A percentile compares a stretch with the other conserved stretches of the same genome.
These are phyloP conservation scores for Agapornis canus DNA, from an alignment of 2,797 vertebrate species.

Conservation along the genomic window DNA sequence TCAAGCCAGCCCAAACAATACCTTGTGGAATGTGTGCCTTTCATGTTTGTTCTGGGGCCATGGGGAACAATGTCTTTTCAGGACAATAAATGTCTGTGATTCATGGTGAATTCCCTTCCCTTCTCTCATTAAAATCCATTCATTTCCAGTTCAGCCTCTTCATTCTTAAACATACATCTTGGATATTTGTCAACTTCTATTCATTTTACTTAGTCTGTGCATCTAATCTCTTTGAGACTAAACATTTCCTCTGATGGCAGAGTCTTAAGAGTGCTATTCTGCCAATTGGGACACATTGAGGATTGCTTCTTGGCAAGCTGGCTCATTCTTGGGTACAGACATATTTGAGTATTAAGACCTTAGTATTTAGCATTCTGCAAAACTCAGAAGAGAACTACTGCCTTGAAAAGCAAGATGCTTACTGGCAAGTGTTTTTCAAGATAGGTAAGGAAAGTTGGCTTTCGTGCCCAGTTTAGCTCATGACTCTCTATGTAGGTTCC, in stretches of 20 bases:
- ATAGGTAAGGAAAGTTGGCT: background rate
- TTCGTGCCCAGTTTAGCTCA: background rate
- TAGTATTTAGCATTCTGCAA: background rate
- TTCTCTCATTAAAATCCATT: conserved; percentile 49
- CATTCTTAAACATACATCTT: conserved; percentile 36
- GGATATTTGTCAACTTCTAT: conserved; percentile 51
- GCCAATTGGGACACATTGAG: background rate
- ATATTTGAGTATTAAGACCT: background rate
- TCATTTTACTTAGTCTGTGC: conserved; percentile 4
- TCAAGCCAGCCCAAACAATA: background rate
- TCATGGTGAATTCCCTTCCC: conserved; percentile 17
- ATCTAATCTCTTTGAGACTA: conserved; percentile 30
- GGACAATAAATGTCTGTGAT: background rate
- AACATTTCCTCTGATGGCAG: conserved; percentile 21
- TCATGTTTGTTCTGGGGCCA: background rate
- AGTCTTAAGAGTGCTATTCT: background rate
- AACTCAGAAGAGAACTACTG: background rate
- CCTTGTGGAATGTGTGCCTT: background rate
- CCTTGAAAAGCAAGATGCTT: background rate
- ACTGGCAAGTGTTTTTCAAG: background rate
- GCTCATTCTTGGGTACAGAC: background rate
- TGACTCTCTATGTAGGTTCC: background rate
- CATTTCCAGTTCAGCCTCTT: conserved; percentile 29
- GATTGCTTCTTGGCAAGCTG: conserved; percentile 14
- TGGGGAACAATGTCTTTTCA: background rate